These are phyloP conservation scores for Mythimna lalbum DNA, from an alignment of 2,888 invertebrate genomes.

Conservation along the genomic window DNA sequence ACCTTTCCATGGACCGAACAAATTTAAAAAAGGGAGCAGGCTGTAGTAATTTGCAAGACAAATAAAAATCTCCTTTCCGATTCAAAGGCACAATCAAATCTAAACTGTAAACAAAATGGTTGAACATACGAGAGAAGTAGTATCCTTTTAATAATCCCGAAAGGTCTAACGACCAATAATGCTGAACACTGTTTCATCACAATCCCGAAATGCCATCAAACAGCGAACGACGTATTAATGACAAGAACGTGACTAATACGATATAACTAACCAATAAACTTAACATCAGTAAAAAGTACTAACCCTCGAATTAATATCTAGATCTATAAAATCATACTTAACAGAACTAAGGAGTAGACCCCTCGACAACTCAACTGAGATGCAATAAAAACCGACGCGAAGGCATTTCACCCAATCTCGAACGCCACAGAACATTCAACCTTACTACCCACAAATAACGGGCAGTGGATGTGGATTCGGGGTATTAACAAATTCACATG, in stretches of 20 bases:
- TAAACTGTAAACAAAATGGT: no score
- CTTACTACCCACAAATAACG: constrained; percentile 52
- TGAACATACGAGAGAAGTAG: not conserved
- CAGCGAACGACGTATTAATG: constrained; percentile 27
- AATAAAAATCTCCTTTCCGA: not conserved
- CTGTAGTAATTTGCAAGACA: no score
- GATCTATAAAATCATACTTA: constrained; percentile 53
- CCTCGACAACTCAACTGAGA: constrained; percentile 51
- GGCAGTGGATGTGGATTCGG: constrained; percentile 27
- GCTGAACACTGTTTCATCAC: constrained; percentile 29
- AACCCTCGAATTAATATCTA: constrained; percentile 58
- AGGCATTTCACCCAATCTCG: constrained; percentile 50
- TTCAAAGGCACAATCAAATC: not conserved
- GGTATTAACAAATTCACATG: constrained; percentile 67
- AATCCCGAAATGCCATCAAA: constrained; percentile 18
- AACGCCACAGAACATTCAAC: constrained; percentile 44
- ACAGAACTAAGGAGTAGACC: constrained; percentile 50
- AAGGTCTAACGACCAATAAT: constrained; percentile 5
- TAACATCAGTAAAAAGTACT: constrained; percentile 49
- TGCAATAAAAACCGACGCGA: constrained; percentile 65
- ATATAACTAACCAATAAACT: constrained; percentile 45
- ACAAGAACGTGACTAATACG: constrained; percentile 45
- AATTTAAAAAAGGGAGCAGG: no score
- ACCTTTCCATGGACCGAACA: no score
- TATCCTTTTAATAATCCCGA: not conserved